Percentiles rank a stretch among this genome's conserved stretches.
phyloP scores from a whole-genome alignment of 1,140 invertebrate genomes.

The Drosophila novamexicana region DNA sequence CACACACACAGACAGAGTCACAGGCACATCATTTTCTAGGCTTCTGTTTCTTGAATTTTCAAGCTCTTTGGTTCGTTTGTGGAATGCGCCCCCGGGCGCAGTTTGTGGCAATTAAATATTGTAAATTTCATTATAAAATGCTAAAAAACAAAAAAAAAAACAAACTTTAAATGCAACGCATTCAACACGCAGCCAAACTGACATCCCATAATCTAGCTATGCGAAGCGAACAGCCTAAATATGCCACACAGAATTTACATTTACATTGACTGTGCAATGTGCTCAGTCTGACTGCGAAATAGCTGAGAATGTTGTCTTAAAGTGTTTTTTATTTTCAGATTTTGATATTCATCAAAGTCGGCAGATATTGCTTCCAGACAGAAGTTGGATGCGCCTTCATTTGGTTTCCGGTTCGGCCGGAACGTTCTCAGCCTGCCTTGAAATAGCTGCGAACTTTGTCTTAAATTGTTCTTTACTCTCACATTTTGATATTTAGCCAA shows the following conservation, averaged over 20 bases:
- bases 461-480: no score
- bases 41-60: constrained; percentile 20
- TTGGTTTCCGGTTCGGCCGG: no score
- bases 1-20: neutral
- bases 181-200: constrained; percentile 14
- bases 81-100: constrained; percentile 30
- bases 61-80: constrained; percentile 2
- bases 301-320: no score
- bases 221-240: neutral
- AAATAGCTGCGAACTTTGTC: no score
- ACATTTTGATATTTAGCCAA: no score
- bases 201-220: neutral
- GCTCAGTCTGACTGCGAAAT: neutral
- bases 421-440: no score
- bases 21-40: constrained; percentile 21
- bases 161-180: neutral
- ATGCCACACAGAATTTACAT: constrained; percentile 5
- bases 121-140: constrained; percentile 65
- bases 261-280: neutral
- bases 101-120: constrained; percentile 59
- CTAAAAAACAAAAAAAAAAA: constrained; percentile 17
- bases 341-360: no score
- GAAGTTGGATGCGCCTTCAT: no score
- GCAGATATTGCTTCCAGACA: no score
- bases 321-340: no score